Evolutionary conservation across 1,140 invertebrate genomes (phyloP).

Genomic region (Anastrepha obliqua): DNA sequence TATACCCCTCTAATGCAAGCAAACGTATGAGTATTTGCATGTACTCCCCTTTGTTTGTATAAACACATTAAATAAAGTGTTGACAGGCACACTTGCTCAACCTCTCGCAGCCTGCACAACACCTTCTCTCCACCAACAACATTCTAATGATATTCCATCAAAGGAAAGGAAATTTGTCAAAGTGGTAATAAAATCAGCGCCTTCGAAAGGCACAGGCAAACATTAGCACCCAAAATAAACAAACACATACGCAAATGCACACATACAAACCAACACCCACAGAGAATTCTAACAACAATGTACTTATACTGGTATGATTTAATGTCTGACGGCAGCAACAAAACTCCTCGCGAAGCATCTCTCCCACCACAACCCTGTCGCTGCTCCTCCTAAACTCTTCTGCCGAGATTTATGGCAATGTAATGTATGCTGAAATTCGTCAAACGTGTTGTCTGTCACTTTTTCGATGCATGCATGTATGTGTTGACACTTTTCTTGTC

Average conservation of each 20-base stretch:
- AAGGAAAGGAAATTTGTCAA: slow-evolving; percentile 49
- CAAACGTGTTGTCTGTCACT: slow-evolving; percentile 32
- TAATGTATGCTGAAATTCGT: slow-evolving; percentile 29
- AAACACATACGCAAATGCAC: not conserved
- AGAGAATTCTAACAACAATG: not conserved
- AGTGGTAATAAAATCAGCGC: slow-evolving; percentile 48
- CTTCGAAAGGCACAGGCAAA: not conserved
- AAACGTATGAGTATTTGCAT: not conserved
- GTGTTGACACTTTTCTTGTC: slow-evolving; percentile 4
- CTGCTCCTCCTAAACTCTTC: not conserved
- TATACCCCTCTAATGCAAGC: not conserved
- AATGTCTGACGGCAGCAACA: not conserved
- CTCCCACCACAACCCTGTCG: not conserved
- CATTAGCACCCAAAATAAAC: slow-evolving; percentile 19
- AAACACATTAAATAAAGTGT: slow-evolving; percentile 24
- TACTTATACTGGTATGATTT: not conserved
- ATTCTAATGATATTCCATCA: not conserved
- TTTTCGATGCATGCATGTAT: not conserved
- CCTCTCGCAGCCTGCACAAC: not conserved
- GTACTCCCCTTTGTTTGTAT: not conserved
- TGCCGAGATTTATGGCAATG: slow-evolving; percentile 22
- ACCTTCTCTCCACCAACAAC: not conserved
- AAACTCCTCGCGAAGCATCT: not conserved
- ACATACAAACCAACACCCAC: not conserved
- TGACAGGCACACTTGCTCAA: not conserved